Base-by-base conservation (phyloP, 2,797 vertebrate genomes). In the Glyptemys insculpta region DNA sequence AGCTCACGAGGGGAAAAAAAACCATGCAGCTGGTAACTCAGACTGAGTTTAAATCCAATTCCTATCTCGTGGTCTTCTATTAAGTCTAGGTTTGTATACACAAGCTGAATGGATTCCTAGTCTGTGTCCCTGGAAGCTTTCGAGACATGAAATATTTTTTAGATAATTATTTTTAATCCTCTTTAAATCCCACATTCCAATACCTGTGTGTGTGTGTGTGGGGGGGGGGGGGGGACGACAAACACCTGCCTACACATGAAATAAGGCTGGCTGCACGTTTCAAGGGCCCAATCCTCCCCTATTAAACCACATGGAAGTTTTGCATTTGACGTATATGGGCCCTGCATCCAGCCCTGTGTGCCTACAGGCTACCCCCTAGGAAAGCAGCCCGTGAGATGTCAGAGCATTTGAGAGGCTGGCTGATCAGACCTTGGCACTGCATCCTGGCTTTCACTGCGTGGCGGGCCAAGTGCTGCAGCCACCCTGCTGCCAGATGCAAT, bases 401-500 rank as follows among this genome's bases (percentile, higher is more conserved):
- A 16, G 27, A 27, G 34, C 25, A 56, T 44, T 41, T 37, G 18
- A 41, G 65, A 72, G 10, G 2, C 37, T 41, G 68, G 21, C 37
- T 25, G 21, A 72, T 12, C 34, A 23, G 65, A 72, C 19, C 65
- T 23, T 72, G 65, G 65, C 65, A 23, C 65, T 37, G n/a, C 5
- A 1, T 6, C 37, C 65, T 23, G 8, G 34, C 62, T 65, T 65
- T 65, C 16, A 8, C 62, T 65, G 62, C 2, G 8, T 6, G 34
- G 27, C 44, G 4, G 41, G 8, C 47, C 29, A 49, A 79, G 27
- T 19, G 10, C 27, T 9, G 44, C 16, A 34, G 15, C 27, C 10
- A 4, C n/a, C n/a, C 65, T 68, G n/a, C n/a, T 12, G n/a, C 65
- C 65, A 41, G 85, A 65, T 87, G 31, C 0, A 0, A 50, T 34